A percentile compares a stretch with the other conserved stretches of the same genome.
Evolutionary conservation across 2,113 vertebrate genomes (phyloP).

Genomic region (Gambusia holbrooki): DNA sequence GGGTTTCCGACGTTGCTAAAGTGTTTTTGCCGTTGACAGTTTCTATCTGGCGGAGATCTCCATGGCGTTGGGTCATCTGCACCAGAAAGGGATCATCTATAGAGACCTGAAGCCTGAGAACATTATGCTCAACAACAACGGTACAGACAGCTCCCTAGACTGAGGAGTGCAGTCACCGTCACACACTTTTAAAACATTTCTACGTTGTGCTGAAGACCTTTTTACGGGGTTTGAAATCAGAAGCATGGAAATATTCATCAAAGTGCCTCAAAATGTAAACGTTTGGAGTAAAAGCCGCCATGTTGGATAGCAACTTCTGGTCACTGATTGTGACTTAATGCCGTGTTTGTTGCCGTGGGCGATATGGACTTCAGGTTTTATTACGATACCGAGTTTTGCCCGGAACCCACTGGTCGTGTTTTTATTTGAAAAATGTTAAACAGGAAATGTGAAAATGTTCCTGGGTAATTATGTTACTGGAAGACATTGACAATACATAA

Average conservation of each 20-base stretch:
- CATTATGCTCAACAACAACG: slow-evolving; percentile 98
- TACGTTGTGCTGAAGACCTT: not conserved
- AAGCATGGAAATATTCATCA: not conserved
- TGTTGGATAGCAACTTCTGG: too few relatives aligned
- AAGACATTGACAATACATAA: too few relatives aligned
- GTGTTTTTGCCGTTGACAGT: slow-evolving; percentile 69
- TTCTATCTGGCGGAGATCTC: slow-evolving; percentile 99
- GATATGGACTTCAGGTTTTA: too few relatives aligned
- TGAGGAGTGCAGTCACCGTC: not conserved
- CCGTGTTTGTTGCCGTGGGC: too few relatives aligned
- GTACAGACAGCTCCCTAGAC: slow-evolving; percentile 60
- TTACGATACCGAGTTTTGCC: too few relatives aligned
- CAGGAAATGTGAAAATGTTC: too few relatives aligned
- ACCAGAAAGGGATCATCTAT: slow-evolving; percentile 99
- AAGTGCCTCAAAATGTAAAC: not conserved
- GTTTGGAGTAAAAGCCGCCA: too few relatives aligned
- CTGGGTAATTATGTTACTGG: too few relatives aligned
- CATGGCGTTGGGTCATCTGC: slow-evolving; percentile 96
- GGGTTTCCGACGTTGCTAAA: not conserved
- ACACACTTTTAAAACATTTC: not conserved
- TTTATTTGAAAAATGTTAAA: too few relatives aligned
- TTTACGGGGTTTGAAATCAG: too few relatives aligned
- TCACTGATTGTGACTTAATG: too few relatives aligned
- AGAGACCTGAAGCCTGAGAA: slow-evolving; percentile 98
- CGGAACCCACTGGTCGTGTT: too few relatives aligned